These are phyloP conservation scores for Flabesymbios commensalis DNA, from an alignment of 2,888 invertebrate species.

Conservation along the genomic window DNA sequence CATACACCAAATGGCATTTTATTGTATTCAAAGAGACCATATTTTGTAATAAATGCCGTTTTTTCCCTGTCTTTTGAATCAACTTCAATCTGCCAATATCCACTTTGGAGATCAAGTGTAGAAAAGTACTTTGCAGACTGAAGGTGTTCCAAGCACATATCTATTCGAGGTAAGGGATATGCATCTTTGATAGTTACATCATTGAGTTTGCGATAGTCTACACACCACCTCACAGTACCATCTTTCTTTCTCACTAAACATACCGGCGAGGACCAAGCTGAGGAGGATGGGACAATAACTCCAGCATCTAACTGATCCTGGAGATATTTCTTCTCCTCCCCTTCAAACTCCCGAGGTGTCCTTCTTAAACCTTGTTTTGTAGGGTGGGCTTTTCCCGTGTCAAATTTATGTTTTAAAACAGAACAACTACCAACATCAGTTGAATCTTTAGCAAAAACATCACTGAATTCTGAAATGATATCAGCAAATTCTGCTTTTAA, in stretches of 20 bases:
- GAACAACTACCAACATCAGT: neutral
- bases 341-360: neutral
- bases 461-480: too few species aligned
- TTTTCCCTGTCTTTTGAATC: conserved; percentile 6
- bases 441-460: neutral
- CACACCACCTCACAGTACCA: neutral
- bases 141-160: conserved; percentile 28
- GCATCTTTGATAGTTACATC: conserved; percentile 26
- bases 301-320: neutral
- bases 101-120: conserved; percentile 31
- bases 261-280: neutral
- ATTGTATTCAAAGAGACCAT: conserved; percentile 9
- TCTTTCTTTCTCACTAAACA: neutral
- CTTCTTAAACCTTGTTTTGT: neutral
- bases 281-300: neutral
- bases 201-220: conserved; percentile 11
- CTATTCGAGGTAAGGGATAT: conserved; percentile 29
- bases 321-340: neutral
- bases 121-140: conserved; percentile 30
- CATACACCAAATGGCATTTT: conserved; percentile 13
- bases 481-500: too few species aligned
- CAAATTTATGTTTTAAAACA: neutral
- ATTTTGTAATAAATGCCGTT: conserved; percentile 15
- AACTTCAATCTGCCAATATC: conserved; percentile 40
- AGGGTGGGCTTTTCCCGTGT: neutral